Percentiles rank a stretch among this genome's conserved stretches.
phyloP scores from a whole-genome alignment of 2,113 vertebrate species.

The Ia io region DNA sequence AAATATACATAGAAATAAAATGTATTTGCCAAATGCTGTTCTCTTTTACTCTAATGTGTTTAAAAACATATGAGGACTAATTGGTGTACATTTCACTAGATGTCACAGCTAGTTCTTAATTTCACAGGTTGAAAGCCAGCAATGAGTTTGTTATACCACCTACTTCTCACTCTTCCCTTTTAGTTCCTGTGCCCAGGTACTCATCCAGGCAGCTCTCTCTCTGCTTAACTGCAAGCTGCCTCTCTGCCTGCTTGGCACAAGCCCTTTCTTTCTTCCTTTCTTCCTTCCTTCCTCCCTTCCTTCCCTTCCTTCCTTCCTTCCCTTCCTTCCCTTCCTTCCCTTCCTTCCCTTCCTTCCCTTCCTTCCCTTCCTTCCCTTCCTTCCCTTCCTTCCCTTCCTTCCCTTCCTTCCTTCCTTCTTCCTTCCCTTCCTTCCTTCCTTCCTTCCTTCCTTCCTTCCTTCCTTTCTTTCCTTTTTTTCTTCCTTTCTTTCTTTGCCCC shows the following conservation, averaged over 20 bases:
- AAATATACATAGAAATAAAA: slow-evolving; percentile 31
- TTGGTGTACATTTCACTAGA: neutral
- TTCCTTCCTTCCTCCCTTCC: no score
- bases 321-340: no score
- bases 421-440: no score
- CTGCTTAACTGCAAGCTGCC: neutral
- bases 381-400: no score
- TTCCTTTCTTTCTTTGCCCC: no score
- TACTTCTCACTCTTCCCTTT: neutral
- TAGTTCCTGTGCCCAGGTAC: neutral
- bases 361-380: no score
- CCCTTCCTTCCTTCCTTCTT: no score
- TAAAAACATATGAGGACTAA: slow-evolving; percentile 7
- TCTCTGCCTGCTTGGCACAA: neutral
- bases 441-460: no score
- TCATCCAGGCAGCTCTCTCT: neutral
- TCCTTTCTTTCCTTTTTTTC: no score
- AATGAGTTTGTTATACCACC: neutral
- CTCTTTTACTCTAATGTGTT: neutral
- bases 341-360: no score
- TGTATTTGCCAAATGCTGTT: neutral
- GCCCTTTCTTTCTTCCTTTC: neutral
- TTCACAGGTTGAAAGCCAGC: neutral
- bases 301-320: no score
- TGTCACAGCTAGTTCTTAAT: neutral